Evolutionary conservation across 2,888 invertebrate species (phyloP).

Genomic region (Scaptomyza flava): DNA sequence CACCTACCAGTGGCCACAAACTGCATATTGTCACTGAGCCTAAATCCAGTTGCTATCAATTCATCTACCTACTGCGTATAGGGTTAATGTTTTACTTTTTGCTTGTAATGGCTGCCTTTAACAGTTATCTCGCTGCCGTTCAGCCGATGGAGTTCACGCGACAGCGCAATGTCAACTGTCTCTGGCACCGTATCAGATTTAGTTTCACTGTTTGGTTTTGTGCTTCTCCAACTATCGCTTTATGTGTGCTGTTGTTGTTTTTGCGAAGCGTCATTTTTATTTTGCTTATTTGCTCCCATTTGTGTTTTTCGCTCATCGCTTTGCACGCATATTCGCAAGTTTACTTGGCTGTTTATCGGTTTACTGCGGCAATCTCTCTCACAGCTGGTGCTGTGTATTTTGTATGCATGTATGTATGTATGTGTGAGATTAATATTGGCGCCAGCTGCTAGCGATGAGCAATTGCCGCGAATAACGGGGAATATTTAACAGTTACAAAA

Average conservation of each 20-base stretch:
- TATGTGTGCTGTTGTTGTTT: constrained; percentile 6
- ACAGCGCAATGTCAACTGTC: constrained; percentile 67
- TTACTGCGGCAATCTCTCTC: constrained; percentile 29
- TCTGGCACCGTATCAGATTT: constrained; percentile 29
- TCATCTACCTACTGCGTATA: constrained; percentile 27
- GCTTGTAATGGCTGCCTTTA: constrained; percentile 44
- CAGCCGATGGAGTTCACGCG: constrained; percentile 33
- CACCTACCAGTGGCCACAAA: constrained; percentile 77
- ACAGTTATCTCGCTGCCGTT: constrained; percentile 45
- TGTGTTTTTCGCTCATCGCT: constrained; percentile 38
- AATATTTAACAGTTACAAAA: constrained; percentile 30
- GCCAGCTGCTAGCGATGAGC: constrained; percentile 47
- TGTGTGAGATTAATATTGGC: constrained; percentile 14
- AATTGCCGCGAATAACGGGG: constrained; percentile 20
- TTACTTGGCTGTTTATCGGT: constrained; percentile 49
- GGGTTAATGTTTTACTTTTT: constrained; percentile 2
- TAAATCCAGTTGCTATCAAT: constrained; percentile 37
- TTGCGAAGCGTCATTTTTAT: constrained; percentile 11
- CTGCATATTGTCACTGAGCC: constrained; percentile 68
- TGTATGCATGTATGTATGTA: neutral
- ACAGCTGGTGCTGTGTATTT: constrained; percentile 44
- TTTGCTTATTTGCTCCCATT: constrained; percentile 31
- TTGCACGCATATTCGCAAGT: constrained; percentile 46
- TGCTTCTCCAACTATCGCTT: constrained; percentile 15
- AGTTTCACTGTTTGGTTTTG: constrained; percentile 28